Percentiles rank a stretch among this genome's conserved stretches.
Evolutionary conservation across 2,113 vertebrate species (phyloP).

Genomic region (Mus spicilegus): DNA sequence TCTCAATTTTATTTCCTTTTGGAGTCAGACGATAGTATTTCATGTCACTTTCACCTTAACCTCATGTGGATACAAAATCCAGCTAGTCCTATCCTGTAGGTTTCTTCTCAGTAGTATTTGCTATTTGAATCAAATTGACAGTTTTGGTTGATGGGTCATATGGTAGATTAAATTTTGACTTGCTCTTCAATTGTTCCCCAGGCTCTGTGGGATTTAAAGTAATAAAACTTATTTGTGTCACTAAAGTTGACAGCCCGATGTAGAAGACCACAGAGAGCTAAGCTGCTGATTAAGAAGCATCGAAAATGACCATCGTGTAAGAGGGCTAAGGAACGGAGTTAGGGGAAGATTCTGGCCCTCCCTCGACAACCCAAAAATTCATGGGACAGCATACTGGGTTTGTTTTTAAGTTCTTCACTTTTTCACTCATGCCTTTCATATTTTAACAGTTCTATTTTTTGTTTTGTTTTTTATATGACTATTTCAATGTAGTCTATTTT

Average conservation of each 20-base stretch:
- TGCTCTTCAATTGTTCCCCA: background rate
- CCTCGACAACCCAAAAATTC: background rate
- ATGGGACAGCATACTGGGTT: background rate
- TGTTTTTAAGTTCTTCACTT: constrained; percentile 42
- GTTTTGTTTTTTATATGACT: background rate
- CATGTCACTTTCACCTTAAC: background rate
- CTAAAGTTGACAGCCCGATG: background rate
- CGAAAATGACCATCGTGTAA: background rate
- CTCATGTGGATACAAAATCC: background rate
- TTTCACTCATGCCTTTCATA: constrained; percentile 10
- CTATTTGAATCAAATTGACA: constrained; percentile 53
- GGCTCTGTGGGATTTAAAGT: constrained; percentile 22
- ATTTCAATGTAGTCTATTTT: constrained; percentile 23
- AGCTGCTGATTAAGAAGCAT: constrained; percentile 49
- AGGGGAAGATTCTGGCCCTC: background rate
- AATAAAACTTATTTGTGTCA: constrained; percentile 64
- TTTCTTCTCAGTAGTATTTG: background rate
- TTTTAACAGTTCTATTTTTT: constrained; percentile 24
- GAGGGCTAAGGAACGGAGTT: background rate
- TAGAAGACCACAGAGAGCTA: background rate
- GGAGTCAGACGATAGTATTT: constrained; percentile 1
- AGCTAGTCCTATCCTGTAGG: background rate
- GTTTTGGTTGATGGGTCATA: constrained; percentile 29
- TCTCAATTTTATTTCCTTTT: constrained; percentile 35
- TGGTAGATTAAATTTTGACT: constrained; percentile 56